A percentile compares a stretch with the other conserved stretches of the same genome.
Evolutionary conservation across 2,113 vertebrate genomes (phyloP).

Genomic region (Pantherophis guttatus): DNA sequence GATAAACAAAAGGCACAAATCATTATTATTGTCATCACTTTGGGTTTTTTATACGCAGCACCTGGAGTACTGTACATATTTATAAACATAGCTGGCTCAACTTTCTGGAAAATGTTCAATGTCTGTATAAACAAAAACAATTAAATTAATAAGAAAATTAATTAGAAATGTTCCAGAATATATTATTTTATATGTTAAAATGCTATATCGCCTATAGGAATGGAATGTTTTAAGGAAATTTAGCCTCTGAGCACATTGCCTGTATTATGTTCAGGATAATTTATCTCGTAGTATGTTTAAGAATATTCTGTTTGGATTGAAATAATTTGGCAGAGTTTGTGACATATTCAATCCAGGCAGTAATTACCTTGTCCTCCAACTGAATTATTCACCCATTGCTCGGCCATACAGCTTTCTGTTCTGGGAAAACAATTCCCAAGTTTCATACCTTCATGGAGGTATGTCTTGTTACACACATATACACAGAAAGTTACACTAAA

Average conservation of each 20-base stretch:
- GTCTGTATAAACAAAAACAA: slow-evolving; percentile 11
- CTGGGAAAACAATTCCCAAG: not conserved
- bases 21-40: not conserved
- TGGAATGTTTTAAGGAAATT: not conserved
- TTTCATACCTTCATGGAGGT: not conserved
- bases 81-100: not conserved
- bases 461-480: not conserved
- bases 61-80: not conserved
- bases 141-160: slow-evolving; percentile 4
- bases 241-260: not conserved
- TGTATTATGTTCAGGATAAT: not conserved
- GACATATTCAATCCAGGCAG: not conserved
- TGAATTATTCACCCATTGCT: not conserved
- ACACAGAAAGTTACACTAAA: not conserved
- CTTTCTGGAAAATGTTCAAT: not conserved
- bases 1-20: not conserved
- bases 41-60: not conserved
- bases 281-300: not conserved
- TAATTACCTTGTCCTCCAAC: not conserved
- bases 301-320: not conserved
- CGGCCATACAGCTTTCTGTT: not conserved
- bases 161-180: not conserved
- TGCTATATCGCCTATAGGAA: not conserved
- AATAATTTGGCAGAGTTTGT: not conserved
- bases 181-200: not conserved